phyloP scores from a whole-genome alignment of 2,113 vertebrate species.

The Lasiurus borealis region DNA sequence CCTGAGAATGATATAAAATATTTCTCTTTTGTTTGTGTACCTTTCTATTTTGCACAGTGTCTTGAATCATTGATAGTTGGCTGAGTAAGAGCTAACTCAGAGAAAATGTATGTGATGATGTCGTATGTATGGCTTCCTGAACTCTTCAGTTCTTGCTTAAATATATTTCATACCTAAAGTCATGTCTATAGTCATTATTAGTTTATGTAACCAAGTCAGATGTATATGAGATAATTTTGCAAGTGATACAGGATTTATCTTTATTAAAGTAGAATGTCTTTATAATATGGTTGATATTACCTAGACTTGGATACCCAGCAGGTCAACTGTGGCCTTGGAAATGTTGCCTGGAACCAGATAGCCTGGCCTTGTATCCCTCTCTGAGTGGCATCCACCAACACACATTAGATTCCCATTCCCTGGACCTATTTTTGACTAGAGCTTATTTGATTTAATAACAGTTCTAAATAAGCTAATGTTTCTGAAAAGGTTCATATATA shows the following conservation, averaged over 20 bases:
- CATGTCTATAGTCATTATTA: neutral
- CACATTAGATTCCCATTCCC: neutral
- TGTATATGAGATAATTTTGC: slow-evolving; percentile 21
- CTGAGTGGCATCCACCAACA: neutral
- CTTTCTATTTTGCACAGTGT: neutral
- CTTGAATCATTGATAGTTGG: neutral
- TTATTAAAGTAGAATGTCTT: slow-evolving; percentile 17
- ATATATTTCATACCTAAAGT: neutral
- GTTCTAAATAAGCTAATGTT: neutral
- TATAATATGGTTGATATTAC: neutral
- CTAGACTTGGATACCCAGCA: neutral
- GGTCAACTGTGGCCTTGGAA: neutral
- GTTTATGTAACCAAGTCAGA: neutral
- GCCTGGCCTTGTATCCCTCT: neutral
- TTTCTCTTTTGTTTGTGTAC: neutral
- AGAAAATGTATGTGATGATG: neutral
- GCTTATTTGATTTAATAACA: neutral
- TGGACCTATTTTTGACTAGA: neutral
- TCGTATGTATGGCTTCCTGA: neutral
- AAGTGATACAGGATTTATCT: neutral
- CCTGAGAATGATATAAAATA: neutral
- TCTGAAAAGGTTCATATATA: neutral
- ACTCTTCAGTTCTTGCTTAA: neutral
- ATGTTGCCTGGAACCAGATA: neutral
- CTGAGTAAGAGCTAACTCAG: neutral